Evolutionary conservation across 2,888 invertebrate species (phyloP).

Genomic region (Drosophila pseudotakahashii): DNA sequence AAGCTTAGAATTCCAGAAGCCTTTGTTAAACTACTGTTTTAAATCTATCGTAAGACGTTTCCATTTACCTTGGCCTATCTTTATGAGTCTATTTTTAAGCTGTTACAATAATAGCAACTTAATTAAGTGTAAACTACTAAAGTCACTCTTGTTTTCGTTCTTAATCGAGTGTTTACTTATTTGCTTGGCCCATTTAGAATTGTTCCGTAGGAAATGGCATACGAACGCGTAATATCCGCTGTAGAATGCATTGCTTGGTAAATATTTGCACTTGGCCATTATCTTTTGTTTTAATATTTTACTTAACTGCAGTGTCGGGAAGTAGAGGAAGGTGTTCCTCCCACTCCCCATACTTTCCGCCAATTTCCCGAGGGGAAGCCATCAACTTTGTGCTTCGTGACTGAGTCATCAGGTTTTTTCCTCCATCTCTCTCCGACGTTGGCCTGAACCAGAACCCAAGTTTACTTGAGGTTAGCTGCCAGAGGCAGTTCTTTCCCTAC

Average conservation of each 20-base stretch:
- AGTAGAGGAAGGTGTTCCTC: slow-evolving; percentile 23
- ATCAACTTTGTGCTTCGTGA: slow-evolving; percentile 44
- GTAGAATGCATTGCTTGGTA: slow-evolving; percentile 32
- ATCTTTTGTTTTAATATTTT: slow-evolving; percentile 39
- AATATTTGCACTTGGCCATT: slow-evolving; percentile 36
- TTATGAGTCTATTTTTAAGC: not conserved
- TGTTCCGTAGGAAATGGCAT: slow-evolving; percentile 43
- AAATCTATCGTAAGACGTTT: too few relatives aligned
- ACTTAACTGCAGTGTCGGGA: slow-evolving; percentile 46
- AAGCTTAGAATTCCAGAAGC: too few relatives aligned
- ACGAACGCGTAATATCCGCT: slow-evolving; percentile 59
- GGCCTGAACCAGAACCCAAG: slow-evolving; percentile 53
- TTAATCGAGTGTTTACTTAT: slow-evolving; percentile 24
- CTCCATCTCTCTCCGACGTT: slow-evolving; percentile 41
- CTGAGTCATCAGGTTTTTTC: slow-evolving; percentile 65
- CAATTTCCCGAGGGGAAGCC: slow-evolving; percentile 34
- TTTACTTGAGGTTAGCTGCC: slow-evolving; percentile 61
- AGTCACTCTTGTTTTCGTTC: slow-evolving; percentile 48
- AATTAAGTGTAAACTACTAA: not conserved
- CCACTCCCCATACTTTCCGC: slow-evolving; percentile 1
- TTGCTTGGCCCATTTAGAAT: slow-evolving; percentile 40
- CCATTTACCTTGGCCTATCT: not conserved
- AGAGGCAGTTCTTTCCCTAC: slow-evolving; percentile 30
- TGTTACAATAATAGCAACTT: not conserved
- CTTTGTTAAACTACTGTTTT: too few relatives aligned